Evolutionary conservation across 1,140 invertebrate species (phyloP).

Genomic region (Apolygus lucorum): DNA sequence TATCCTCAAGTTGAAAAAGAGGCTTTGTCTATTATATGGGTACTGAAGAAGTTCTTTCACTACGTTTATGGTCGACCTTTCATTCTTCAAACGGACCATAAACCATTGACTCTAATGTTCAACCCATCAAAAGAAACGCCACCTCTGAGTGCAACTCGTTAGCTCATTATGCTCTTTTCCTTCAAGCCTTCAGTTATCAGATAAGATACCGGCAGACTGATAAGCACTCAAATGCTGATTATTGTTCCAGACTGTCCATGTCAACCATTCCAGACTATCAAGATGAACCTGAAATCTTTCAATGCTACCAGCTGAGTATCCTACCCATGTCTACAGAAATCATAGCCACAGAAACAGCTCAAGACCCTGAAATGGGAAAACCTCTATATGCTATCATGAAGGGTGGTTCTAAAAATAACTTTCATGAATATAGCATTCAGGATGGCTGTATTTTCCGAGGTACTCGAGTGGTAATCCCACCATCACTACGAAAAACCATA

Average conservation of each 20-base stretch:
- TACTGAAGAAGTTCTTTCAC: not conserved
- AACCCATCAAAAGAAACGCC: slow-evolving; percentile 19
- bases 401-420: too few relatives aligned
- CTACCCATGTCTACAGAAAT: too few relatives aligned
- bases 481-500: not conserved
- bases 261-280: not conserved
- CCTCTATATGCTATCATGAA: too few relatives aligned
- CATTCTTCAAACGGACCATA: not conserved
- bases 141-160: not conserved
- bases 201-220: not conserved
- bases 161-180: not conserved
- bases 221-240: not conserved
- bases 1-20: slow-evolving; percentile 40
- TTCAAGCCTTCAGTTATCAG: not conserved
- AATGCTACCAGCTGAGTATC: too few relatives aligned
- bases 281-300: not conserved
- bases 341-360: too few relatives aligned
- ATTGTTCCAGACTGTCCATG: not conserved
- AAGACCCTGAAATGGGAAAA: too few relatives aligned
- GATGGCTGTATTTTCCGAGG: not conserved
- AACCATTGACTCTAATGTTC: slow-evolving; percentile 35
- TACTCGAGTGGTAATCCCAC: not conserved
- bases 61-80: not conserved
- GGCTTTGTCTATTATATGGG: slow-evolving; percentile 42
- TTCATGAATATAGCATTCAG: slow-evolving; percentile 12